Evolutionary conservation across 2,797 vertebrate species (phyloP).

Genomic region (Lutjanus campechanus): DNA sequence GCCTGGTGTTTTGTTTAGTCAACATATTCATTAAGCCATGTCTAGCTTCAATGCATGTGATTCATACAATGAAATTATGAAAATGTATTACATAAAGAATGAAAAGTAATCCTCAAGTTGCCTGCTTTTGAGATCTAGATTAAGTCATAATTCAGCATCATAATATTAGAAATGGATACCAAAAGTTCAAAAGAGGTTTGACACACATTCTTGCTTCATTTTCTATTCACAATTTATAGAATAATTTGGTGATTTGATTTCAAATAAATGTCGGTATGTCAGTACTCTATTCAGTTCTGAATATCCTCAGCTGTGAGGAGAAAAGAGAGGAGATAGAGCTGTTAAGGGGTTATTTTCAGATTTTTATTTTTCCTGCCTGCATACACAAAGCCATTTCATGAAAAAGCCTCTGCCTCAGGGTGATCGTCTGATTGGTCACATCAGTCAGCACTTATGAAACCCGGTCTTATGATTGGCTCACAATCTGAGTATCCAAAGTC

Average conservation of each 20-base stretch:
- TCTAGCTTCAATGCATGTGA: not conserved
- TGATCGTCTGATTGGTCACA: not conserved
- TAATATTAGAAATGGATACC: not conserved
- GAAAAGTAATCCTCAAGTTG: not conserved
- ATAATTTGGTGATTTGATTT: not conserved
- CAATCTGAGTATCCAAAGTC: too few species aligned
- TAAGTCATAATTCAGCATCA: not conserved
- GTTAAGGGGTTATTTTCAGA: not conserved
- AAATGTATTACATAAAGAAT: not conserved
- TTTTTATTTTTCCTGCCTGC: not conserved
- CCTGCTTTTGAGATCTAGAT: not conserved
- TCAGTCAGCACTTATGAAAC: too few species aligned
- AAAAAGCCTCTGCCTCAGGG: not conserved
- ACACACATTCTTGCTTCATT: not conserved
- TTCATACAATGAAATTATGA: not conserved
- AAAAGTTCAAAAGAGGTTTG: not conserved
- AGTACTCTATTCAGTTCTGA: not conserved
- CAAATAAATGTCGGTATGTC: not conserved
- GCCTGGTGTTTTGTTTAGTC: not conserved
- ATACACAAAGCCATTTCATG: not conserved
- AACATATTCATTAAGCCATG: not conserved
- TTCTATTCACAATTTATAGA: not conserved
- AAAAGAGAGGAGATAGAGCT: not conserved
- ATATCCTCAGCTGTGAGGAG: not conserved
- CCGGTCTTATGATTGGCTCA: too few species aligned